Evolutionary conservation across 1,140 invertebrate species (phyloP).

Genomic region (Oncopodura yosiiana): DNA sequence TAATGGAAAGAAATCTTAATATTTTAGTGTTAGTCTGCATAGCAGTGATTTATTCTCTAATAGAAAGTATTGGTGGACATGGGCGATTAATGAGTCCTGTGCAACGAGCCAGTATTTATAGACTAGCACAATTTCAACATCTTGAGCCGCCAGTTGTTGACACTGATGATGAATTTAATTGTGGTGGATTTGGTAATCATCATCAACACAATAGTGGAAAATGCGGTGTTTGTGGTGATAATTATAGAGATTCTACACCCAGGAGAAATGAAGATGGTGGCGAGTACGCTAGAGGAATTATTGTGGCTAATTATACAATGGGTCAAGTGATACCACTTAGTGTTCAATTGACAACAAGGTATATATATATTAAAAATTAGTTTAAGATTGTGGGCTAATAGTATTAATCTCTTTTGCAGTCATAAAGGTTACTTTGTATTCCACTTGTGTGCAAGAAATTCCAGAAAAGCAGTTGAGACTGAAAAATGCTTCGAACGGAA

Average conservation of each 20-base stretch:
- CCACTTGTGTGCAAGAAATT: not conserved
- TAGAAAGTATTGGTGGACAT: too few relatives aligned
- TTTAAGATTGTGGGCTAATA: not conserved
- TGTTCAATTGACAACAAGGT: not conserved
- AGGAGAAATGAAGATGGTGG: conserved; percentile 48
- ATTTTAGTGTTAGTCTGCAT: too few relatives aligned
- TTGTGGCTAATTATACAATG: conserved; percentile 40
- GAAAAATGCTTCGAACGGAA: conserved; percentile 51
- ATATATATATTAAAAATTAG: not conserved
- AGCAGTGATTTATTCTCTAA: too few relatives aligned
- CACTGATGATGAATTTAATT: conserved; percentile 56
- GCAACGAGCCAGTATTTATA: conserved; percentile 56
- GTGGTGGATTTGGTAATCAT: conserved; percentile 37
- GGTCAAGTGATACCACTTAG: conserved; percentile 35
- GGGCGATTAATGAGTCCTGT: conserved; percentile 59
- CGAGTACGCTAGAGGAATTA: conserved; percentile 43
- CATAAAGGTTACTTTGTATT: conserved; percentile 8
- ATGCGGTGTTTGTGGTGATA: conserved; percentile 45
- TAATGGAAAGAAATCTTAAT: too few relatives aligned
- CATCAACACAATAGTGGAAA: conserved; percentile 39
- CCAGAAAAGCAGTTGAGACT: conserved; percentile 39
- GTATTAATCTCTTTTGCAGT: not conserved
- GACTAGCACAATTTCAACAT: conserved; percentile 46
- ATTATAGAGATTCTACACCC: conserved; percentile 37
- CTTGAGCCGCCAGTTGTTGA: conserved; percentile 62